A percentile compares a stretch with the other conserved stretches of the same genome.
Conservation (phyloP, 2,113 vertebrate species). For the Geococcyx californianus region DNA sequence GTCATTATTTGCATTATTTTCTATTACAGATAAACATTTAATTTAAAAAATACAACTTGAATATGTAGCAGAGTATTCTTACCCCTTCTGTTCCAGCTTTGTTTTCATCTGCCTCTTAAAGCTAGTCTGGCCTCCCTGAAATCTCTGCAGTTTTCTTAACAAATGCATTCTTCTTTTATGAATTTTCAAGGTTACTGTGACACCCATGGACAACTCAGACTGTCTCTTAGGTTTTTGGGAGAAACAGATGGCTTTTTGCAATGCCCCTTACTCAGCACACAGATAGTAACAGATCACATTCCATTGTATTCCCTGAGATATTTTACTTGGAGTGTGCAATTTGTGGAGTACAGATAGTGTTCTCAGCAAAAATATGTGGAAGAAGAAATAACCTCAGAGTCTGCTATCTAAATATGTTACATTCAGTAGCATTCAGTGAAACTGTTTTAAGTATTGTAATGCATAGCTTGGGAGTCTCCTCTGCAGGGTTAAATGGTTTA, state of each 20-base stretch:
- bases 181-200: slow-evolving; percentile 21
- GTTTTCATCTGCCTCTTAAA: not conserved
- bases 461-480: not conserved
- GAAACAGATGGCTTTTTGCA: slow-evolving; percentile 19
- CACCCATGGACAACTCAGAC: not conserved
- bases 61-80: slow-evolving; percentile 1
- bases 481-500: not conserved
- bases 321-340: slow-evolving; percentile 4
- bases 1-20: slow-evolving; percentile 49
- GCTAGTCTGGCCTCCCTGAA: not conserved
- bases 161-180: not conserved
- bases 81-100: not conserved
- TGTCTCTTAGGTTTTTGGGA: not conserved
- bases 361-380: not conserved
- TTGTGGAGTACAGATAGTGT: not conserved
- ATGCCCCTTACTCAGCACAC: not conserved
- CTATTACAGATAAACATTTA: slow-evolving; percentile 21
- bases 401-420: not conserved
- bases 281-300: not conserved
- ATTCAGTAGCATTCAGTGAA: not conserved
- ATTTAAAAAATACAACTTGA: slow-evolving; percentile 6
- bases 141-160: not conserved
- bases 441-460: not conserved
- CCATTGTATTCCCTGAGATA: not conserved
- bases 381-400: not conserved